These are phyloP conservation scores for Cercocebus atys DNA, from an alignment of 2,113 vertebrate genomes.

Conservation along the genomic window DNA sequence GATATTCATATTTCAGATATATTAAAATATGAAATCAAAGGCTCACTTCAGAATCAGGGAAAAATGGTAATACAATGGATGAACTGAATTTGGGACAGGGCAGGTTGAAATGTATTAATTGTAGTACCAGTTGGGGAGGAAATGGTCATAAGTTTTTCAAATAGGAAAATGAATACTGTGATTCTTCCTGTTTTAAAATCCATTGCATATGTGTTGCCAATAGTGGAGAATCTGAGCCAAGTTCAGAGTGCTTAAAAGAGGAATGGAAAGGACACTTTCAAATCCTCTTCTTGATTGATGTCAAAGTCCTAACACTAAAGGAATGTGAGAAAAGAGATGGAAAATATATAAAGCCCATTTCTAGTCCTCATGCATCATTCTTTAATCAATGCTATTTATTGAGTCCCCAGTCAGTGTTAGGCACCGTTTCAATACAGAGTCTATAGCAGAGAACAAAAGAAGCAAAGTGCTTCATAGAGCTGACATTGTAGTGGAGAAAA, in stretches of 20 bases:
- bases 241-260: neutral
- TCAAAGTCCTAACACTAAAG: neutral
- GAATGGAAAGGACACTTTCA: neutral
- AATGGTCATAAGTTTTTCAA: neutral
- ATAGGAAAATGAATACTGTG: neutral
- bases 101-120: neutral
- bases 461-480: neutral
- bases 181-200: neutral
- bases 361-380: neutral
- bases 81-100: neutral
- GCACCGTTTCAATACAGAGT: neutral
- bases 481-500: neutral
- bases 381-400: neutral
- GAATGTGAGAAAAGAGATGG: neutral
- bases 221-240: neutral
- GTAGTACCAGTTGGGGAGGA: neutral
- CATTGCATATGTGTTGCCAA: neutral
- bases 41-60: neutral
- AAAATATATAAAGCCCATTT: neutral
- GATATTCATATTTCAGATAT: neutral
- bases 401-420: neutral
- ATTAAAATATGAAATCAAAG: constrained; percentile 18
- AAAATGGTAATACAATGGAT: neutral
- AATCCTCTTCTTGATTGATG: neutral
- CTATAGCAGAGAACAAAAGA: neutral